Evolutionary conservation across 2,797 vertebrate genomes (phyloP), one percentile per base, ranked within the genome.

Genomic region (Anguilla pacifica): DNA sequence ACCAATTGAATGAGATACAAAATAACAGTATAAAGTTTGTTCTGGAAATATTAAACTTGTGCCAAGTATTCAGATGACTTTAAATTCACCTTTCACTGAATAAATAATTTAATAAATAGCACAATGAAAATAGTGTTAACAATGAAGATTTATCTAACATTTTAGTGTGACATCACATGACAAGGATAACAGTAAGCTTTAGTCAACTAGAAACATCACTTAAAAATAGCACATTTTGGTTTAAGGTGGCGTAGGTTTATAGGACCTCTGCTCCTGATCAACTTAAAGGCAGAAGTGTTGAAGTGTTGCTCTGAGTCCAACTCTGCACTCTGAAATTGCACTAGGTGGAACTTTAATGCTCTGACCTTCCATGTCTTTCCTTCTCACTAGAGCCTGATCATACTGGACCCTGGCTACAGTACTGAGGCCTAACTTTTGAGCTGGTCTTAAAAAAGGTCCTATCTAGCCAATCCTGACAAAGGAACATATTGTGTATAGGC

Each of bases 261-360:
- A 28, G 3, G 89, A 94, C 91, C 92, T 88, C 87, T 64, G 86
- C 11, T 10, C 87, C 59, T 88, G 74, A 61, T 67, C 84, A 51
- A 2, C 89, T 89, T 22, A 61, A 17, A 84, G 86, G 77, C 85
- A 82, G 88, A 88, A 87, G 87, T 81, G 46, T 31, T 72, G 70
- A 25, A 57, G 79, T 53, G 19, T 6, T 31, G 19, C 19, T 46
- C 70, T 35, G 35, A 88, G 82, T 85, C 61, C 51, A 81, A 28
- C 86, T 90, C 87, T 90, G 87, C 61, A 59, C 51, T 83, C 15
- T 85, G 49, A 90, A 64, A 86, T 89, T 72, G 70, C 3, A 10
- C 11, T 9, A 72, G 28, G 70, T 72, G 70, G 64, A 70, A 25
- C 25, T 70, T 70, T 70, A 31, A 28, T 70, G 28, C n/a, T 72